Conservation (phyloP, 2,797 vertebrate species). For the Pangasius krempfi region DNA sequence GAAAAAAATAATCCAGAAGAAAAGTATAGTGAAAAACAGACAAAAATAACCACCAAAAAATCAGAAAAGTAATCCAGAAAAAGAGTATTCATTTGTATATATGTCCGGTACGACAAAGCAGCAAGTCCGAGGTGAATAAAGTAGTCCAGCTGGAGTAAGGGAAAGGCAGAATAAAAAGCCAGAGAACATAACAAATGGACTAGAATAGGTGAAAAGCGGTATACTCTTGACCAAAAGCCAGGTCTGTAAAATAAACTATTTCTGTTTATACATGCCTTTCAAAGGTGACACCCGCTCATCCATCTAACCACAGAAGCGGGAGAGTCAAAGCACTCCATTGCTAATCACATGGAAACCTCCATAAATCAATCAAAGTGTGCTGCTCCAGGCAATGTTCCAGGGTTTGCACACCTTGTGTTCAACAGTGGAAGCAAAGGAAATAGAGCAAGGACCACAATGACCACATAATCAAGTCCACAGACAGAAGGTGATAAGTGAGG, state of each 20-base stretch:
- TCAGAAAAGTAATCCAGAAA: constrained; percentile 14
- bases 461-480: constrained; percentile 13
- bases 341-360: constrained; percentile 26
- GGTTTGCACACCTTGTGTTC: background rate
- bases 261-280: constrained; percentile 17
- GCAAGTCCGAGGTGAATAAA: constrained; percentile 1
- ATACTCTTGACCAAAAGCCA: background rate
- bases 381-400: constrained; percentile 4
- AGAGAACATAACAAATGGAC: background rate
- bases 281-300: background rate
- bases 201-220: background rate
- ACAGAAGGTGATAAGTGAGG: constrained; percentile 6
- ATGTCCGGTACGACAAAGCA: background rate
- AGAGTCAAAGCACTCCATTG: background rate
- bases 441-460: background rate
- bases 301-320: constrained; percentile 14
- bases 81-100: constrained; percentile 2
- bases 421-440: background rate
- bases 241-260: constrained; percentile 13
- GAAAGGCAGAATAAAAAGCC: background rate
- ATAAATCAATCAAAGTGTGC: constrained; percentile 15
- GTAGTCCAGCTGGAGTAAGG: background rate
- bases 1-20: constrained; percentile 17
- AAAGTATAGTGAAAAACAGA: background rate
- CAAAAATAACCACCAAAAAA: background rate